Evolutionary conservation across 2,888 invertebrate species (phyloP).

Genomic region (Alsophila aescularia): DNA sequence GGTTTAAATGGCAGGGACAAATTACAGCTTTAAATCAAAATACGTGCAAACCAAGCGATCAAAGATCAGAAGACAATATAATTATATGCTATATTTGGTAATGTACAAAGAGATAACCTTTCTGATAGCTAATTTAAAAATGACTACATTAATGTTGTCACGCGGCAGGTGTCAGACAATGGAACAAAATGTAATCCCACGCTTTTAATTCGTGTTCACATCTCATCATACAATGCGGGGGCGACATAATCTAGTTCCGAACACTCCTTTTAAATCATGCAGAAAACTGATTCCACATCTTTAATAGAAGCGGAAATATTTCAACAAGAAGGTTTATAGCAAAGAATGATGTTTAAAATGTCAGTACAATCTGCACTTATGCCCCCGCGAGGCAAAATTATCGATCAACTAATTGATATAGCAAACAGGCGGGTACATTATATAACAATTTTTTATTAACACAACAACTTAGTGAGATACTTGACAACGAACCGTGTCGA

Average conservation of each 20-base stretch:
- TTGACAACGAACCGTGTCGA: slow-evolving; percentile 51
- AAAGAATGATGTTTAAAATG: slow-evolving; percentile 29
- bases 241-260: slow-evolving; percentile 51
- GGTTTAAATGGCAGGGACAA: slow-evolving; percentile 49
- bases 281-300: slow-evolving; percentile 10
- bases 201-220: slow-evolving; percentile 51
- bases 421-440: slow-evolving; percentile 58
- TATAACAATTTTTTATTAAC: slow-evolving; percentile 73
- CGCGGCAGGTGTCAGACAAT: slow-evolving; percentile 54
- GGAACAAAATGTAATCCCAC: slow-evolving; percentile 57
- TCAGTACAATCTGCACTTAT: slow-evolving; percentile 22
- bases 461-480: slow-evolving; percentile 47
- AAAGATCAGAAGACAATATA: slow-evolving; percentile 33
- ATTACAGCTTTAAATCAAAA: slow-evolving; percentile 42
- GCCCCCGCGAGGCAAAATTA: slow-evolving; percentile 31
- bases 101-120: slow-evolving; percentile 52
- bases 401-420: slow-evolving; percentile 59
- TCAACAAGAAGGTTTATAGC: not conserved
- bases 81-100: slow-evolving; percentile 32
- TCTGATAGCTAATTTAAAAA: slow-evolving; percentile 44
- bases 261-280: slow-evolving; percentile 44
- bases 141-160: slow-evolving; percentile 38
- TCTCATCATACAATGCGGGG: slow-evolving; percentile 50
- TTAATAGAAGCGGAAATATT: slow-evolving; percentile 22
- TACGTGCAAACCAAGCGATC: slow-evolving; percentile 31